Base-by-base conservation (phyloP, 2,797 vertebrate species). In the Semaprochilodus insignis region DNA sequence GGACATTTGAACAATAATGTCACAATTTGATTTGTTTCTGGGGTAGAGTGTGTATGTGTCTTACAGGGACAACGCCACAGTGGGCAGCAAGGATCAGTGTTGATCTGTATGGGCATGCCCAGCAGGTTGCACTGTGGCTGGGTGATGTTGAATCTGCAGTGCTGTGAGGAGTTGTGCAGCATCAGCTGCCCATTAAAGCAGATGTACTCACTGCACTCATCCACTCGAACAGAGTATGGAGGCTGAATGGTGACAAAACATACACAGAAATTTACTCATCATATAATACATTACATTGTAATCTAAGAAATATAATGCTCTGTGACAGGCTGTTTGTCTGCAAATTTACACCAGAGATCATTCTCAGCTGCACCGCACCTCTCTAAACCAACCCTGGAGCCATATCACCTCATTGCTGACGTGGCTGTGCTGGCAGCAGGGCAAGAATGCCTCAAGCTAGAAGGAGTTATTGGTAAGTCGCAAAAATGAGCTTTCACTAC, bases 1-100 rank as follows among this genome's bases (percentile, higher is more conserved):
- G 25, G 51, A 36, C 27, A 51, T 21, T 76, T 76, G 19, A 25
- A 52, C 55, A 48, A 16, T 7, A 14, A 21, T 75, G 23, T 74
- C 11, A 74, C 17, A 13, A 4, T 67, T n/a, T 40, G 14, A 27
- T 98, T 67, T 34, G 8, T 15, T 54, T 34, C 21, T 65, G 19
- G 54, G 55, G 57, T 78, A 23, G 6, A 15, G 11, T 69, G 31
- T 76, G 78, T 4, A 74, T 4, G 25, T 34, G 44, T 65, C 97
- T 91, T 93, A 99, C 98, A 99, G 19, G 98, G 98, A 85, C 98
- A 99, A 92, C 97, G 95, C 97, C 97, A 99, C 85, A 95, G 95
- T 13, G 98, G 98, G 84, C 98, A 99, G 91, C 98, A 99, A 83
- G 95, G 95, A 85, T 99, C 98, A 10, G 88, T 93, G 90, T 97